Base-by-base conservation (phyloP, 2,888 invertebrate genomes). In the Seira sanloemensis region DNA sequence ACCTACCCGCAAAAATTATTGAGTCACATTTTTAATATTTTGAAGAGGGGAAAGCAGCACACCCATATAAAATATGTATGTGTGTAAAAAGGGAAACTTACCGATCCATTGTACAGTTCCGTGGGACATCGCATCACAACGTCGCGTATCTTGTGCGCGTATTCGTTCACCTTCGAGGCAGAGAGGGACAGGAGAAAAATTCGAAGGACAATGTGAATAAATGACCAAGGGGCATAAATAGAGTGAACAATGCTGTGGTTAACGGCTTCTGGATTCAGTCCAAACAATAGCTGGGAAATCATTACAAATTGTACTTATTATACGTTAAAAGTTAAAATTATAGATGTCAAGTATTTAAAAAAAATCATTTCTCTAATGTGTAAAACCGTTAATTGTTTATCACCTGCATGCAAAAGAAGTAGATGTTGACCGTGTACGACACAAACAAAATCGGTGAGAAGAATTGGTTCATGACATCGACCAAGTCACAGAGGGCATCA, bases 141-240 rank as follows among this genome's bases (percentile, higher is more conserved):
- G 4, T 85, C 77, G 7, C 80, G 50, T 2, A 86, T 76, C 12
- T 75, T 76, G 18, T 86, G 85, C 19, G 86, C 87, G 50, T 87
- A 82, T 19, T 83, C 85, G 46, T 88, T 79, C 2, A 89, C 78
- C 54, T 86, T 86, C n/a, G 88, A 84, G 9, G 81, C 86, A 0
- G 65, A 76, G 1, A 88, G 58, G 0, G 88, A 87, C 16, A 86
- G 62, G 0, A 85, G 25, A 58, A 84, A 80, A 2, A 84, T 66
- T 21, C 88, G 21, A 0, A 75, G 66, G 12, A 86, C 82, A 4
- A 88, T 68, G 65, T 88, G 88, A 46, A 86, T 27, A 67, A 89
- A 89, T 1, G 86, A 86, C 89, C 89, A 89, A 5, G 86, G 77
- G 0, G 87, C 87, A 46, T 89, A 89, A 4, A 88, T 78, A 0